Conservation (phyloP, 2,888 invertebrate species). For the Troglohyphantes excavatus region DNA sequence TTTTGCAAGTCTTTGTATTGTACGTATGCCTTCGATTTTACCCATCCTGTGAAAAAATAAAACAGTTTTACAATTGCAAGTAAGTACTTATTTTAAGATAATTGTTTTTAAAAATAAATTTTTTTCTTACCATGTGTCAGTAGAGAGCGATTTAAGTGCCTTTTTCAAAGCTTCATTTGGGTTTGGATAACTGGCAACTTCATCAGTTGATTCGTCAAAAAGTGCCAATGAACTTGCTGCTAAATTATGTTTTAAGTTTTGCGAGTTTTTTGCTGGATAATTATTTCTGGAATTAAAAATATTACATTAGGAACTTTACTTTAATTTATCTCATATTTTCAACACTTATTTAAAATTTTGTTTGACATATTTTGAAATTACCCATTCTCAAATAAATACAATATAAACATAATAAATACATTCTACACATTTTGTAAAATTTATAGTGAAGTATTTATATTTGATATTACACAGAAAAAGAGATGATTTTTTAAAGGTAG, state of each 20-base stretch:
- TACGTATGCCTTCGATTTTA: conserved; percentile 83
- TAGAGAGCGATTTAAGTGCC: conserved; percentile 83
- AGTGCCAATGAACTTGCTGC: conserved; percentile 74
- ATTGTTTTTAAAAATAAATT: not conserved
- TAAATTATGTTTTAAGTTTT: conserved; percentile 65
- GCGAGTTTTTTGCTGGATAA: conserved; percentile 35
- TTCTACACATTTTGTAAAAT: too few species aligned
- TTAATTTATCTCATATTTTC: too few species aligned
- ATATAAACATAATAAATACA: too few species aligned
- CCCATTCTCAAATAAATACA: not conserved
- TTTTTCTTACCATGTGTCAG: conserved; percentile 82
- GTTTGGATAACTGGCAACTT: conserved; percentile 82
- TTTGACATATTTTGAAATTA: not conserved
- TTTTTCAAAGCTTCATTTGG: conserved; percentile 87
- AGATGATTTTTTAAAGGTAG: too few species aligned
- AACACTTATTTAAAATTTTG: not conserved
- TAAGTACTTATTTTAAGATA: not conserved
- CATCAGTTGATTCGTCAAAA: conserved; percentile 71
- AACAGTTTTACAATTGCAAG: not conserved
- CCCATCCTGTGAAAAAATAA: conserved; percentile 81
- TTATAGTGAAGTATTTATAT: too few species aligned
- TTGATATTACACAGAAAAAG: too few species aligned
- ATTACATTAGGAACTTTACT: not conserved
- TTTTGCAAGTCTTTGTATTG: conserved; percentile 82
- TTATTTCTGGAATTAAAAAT: conserved; percentile 24